These are phyloP conservation scores for Ommatoiulus sabulosus DNA, from an alignment of 2,888 invertebrate species.

Conservation along the genomic window DNA sequence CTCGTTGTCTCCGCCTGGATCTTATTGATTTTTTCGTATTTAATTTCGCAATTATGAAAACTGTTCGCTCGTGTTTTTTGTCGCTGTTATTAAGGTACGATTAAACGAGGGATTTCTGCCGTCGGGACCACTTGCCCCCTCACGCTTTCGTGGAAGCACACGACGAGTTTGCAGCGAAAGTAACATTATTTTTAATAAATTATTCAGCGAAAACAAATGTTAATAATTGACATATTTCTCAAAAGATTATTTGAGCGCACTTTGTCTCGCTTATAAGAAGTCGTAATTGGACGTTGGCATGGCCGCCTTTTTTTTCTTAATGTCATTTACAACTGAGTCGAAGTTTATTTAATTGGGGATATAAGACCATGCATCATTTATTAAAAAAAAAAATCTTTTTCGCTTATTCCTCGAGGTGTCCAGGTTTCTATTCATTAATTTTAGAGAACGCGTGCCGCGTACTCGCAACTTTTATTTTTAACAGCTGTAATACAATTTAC, in stretches of 20 bases:
- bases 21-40: conserved; percentile 33
- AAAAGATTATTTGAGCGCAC: not conserved
- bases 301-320: not conserved
- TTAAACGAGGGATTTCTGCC: not conserved
- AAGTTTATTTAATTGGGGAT: conserved; percentile 16
- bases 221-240: conserved; percentile 40
- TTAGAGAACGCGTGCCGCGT: not conserved
- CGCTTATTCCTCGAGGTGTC: not conserved
- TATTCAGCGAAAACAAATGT: conserved; percentile 14
- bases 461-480: not conserved
- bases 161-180: not conserved
- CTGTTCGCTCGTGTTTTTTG: not conserved
- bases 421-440: not conserved
- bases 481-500: not conserved
- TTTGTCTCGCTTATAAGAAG: not conserved
- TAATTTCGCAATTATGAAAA: conserved; percentile 36
- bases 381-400: not conserved
- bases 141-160: not conserved
- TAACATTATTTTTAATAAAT: conserved; percentile 17
- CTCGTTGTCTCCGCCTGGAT: conserved; percentile 21
- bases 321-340: not conserved
- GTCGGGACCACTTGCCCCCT: not conserved
- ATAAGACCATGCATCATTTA: not conserved
- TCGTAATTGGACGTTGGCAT: conserved; percentile 36
- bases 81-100: not conserved